Percentiles rank a stretch among this genome's conserved stretches.
phyloP scores from a whole-genome alignment of 2,888 invertebrate species.

The Phorcus lineatus region DNA sequence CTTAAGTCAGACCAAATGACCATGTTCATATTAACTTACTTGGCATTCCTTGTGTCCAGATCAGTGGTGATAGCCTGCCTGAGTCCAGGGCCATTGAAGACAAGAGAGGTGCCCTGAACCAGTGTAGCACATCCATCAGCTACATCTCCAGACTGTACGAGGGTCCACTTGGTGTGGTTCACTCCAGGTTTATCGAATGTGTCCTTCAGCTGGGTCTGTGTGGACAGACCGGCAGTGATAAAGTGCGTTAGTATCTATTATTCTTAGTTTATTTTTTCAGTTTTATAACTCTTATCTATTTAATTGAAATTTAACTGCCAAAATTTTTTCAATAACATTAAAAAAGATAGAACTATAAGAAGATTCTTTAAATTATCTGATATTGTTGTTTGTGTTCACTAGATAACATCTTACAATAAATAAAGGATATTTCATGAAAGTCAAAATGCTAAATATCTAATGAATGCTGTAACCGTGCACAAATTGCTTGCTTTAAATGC shows the following conservation, averaged over 20 bases:
- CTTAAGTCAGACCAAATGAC: no score
- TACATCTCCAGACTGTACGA: conserved; percentile 71
- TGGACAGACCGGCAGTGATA: neutral
- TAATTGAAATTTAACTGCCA: no score
- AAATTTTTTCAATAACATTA: no score
- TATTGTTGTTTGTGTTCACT: no score
- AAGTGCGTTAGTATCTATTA: neutral
- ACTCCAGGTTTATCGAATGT: conserved; percentile 63
- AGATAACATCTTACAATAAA: neutral
- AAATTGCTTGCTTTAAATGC: no score
- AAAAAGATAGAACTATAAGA: no score
- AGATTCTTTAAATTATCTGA: no score
- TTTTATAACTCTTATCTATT: neutral
- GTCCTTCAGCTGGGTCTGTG: conserved; percentile 70
- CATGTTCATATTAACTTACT: conserved; percentile 52
- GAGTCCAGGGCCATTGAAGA: conserved; percentile 66
- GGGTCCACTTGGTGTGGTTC: conserved; percentile 65
- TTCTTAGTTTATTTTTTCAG: neutral
- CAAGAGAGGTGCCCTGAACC: conserved; percentile 68
- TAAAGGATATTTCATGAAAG: neutral
- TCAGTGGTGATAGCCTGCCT: conserved; percentile 69
- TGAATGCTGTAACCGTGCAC: no score
- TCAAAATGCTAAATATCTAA: neutral
- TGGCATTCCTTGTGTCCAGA: conserved; percentile 73
- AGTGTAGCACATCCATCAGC: conserved; percentile 64